Conservation (phyloP, 2,888 invertebrate species). For the Campoletis raptor region DNA sequence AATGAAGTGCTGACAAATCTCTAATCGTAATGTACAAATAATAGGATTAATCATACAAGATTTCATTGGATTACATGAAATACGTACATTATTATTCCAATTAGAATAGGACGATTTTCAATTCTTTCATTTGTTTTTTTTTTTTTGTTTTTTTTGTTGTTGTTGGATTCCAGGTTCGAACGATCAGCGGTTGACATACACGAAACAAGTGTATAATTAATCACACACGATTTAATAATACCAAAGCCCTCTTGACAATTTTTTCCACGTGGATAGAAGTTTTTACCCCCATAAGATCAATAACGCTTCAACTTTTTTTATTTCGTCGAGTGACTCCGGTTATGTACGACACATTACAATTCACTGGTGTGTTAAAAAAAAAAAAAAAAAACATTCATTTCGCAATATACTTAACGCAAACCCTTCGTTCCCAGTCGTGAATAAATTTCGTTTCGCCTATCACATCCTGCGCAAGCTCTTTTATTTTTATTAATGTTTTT, state of each 20-base stretch:
- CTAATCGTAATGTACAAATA: conserved; percentile 69
- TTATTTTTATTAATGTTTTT: conserved; percentile 7
- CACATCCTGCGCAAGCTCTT: conserved; percentile 67
- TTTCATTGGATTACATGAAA: conserved; percentile 61
- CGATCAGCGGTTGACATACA: conserved; percentile 46
- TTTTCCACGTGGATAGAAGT: conserved; percentile 17
- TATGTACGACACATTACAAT: conserved; percentile 20
- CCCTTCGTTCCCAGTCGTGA: conserved; percentile 53
- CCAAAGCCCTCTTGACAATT: conserved; percentile 4
- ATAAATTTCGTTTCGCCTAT: conserved; percentile 42
- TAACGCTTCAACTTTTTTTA: neutral
- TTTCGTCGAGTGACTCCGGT: conserved; percentile 11
- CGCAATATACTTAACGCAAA: conserved; percentile 51
- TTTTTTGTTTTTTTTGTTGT: conserved; percentile 26
- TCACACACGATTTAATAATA: conserved; percentile 23
- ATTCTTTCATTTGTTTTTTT: neutral
- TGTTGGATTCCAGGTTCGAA: conserved; percentile 44
- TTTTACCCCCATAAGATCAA: neutral
- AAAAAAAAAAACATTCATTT: neutral
- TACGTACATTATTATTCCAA: conserved; percentile 67
- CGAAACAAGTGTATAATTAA: neutral
- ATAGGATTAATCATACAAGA: conserved; percentile 62
- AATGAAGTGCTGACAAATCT: conserved; percentile 67
- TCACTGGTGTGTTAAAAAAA: neutral
- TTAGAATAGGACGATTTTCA: conserved; percentile 65